phyloP scores from a whole-genome alignment of 2,888 invertebrate species.

The Amphipoea lucens region DNA sequence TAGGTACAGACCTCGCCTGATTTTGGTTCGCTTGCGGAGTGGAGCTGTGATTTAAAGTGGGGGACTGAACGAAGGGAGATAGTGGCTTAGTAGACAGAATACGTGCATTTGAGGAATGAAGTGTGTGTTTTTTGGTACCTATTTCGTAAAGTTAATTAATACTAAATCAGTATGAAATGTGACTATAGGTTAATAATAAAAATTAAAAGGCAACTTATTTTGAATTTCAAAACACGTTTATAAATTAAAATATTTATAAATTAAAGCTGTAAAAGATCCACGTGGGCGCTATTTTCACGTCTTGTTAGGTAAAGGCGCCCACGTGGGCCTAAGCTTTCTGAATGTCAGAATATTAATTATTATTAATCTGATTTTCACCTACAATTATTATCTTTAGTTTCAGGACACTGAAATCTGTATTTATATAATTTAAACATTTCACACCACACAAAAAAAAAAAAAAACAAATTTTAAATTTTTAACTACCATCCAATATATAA shows the following conservation, averaged over 20 bases:
- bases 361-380: not conserved
- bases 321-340: not conserved
- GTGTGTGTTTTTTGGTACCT: not conserved
- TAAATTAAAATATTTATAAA: not conserved
- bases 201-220: not conserved
- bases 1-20: constrained; percentile 75
- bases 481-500: not conserved
- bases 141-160: not conserved
- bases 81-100: constrained; percentile 7
- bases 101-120: not conserved
- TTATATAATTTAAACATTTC: not conserved
- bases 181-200: not conserved
- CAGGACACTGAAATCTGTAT: not conserved
- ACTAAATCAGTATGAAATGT: not conserved
- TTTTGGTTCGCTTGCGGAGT: constrained; percentile 67
- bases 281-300: not conserved
- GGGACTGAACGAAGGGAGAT: constrained; percentile 61
- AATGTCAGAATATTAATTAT: not conserved
- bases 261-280: not conserved
- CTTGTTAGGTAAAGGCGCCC: not conserved
- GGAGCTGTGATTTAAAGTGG: constrained; percentile 73
- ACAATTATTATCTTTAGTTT: not conserved
- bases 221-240: not conserved
- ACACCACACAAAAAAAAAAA: no score
- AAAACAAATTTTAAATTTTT: not conserved